Base-by-base conservation (phyloP, 2,797 vertebrate species). In the Notamacropus eugenii region DNA sequence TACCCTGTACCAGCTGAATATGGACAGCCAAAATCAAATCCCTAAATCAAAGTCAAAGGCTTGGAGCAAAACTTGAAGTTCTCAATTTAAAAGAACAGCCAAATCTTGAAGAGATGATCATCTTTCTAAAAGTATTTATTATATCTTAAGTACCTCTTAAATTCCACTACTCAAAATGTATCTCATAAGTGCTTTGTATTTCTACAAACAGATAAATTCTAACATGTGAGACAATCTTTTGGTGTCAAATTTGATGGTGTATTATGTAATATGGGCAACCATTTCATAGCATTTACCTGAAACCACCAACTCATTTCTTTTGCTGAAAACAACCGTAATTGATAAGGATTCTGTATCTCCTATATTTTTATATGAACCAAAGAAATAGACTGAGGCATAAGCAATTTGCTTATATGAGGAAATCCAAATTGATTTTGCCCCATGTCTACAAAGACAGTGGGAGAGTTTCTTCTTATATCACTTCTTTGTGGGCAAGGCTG, bases 11-110 rank as follows among this genome's bases (percentile, higher is more conserved):
- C 27, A 74, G 40, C 11, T 16, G 52, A 54, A 91, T 31, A 55
- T 55, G 8, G 31, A 40, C 1, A 94, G 90, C 91, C 91, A 52
- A 92, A 57, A 31, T 0, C 34, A 46, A 55, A 34, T 19, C 56
- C 95, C 87, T 94, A 92, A 54, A 87, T n/a, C 55, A 95, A 90
- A 94, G 82, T 54, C 0, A 56, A 95, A n/a, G 90, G 50, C 11
- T 22, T 67, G 1, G 40, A 58, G 93, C 19, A 34, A 94, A 91
- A 22, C 1, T 4, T 96, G 92, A 58, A 46, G 6, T 93, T 93
- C 90, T 92, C 34, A 95, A 93, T 97, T 95, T 62, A 54, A 96
- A 96, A 62, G 59, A 94, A 31, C 1, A 55, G 29, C 62, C 1
- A 8, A 94, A 90, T 93, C 22, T 24, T 93, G 24, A 27, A 11